Conservation (phyloP, 2,888 invertebrate species). For the Dyspetes luteomarginatus region DNA sequence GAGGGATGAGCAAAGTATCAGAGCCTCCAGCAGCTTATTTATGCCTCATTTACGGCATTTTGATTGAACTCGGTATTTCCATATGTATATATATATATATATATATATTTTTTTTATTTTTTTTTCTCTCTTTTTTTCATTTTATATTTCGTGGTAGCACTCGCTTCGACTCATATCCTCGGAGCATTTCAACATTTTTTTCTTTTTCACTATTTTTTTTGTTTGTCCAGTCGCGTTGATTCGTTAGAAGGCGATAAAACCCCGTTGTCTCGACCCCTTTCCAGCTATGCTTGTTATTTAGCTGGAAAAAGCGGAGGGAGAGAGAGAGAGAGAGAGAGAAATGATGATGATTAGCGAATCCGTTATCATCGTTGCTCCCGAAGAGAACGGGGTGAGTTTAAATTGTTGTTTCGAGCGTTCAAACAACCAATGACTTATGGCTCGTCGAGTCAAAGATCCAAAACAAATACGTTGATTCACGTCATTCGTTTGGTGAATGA, state of each 20-base stretch:
- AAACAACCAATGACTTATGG: constrained; percentile 21
- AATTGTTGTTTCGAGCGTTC: constrained; percentile 14
- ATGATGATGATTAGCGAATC: constrained; percentile 51
- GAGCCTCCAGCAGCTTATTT: constrained; percentile 64
- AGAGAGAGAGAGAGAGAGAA: neutral
- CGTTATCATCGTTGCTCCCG: constrained; percentile 47
- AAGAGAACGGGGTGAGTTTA: constrained; percentile 41
- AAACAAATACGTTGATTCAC: constrained; percentile 31
- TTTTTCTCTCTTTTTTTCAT: neutral
- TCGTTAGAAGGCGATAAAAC: constrained; percentile 51
- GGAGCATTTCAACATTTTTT: constrained; percentile 36
- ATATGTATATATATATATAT: neutral
- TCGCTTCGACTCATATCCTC: constrained; percentile 38
- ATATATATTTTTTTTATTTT: constrained; percentile 3
- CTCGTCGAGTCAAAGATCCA: too few relatives aligned
- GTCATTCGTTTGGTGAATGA: neutral
- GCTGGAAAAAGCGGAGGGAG: constrained; percentile 10
- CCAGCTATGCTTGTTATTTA: constrained; percentile 51
- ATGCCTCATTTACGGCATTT: constrained; percentile 72
- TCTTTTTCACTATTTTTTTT: constrained; percentile 1
- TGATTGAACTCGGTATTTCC: constrained; percentile 68
- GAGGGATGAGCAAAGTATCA: constrained; percentile 55
- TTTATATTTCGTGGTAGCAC: neutral
- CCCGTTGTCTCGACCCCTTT: constrained; percentile 61
- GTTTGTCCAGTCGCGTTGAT: neutral